phyloP scores from a whole-genome alignment of 2,888 invertebrate species.

The Sabatieria punctata region DNA sequence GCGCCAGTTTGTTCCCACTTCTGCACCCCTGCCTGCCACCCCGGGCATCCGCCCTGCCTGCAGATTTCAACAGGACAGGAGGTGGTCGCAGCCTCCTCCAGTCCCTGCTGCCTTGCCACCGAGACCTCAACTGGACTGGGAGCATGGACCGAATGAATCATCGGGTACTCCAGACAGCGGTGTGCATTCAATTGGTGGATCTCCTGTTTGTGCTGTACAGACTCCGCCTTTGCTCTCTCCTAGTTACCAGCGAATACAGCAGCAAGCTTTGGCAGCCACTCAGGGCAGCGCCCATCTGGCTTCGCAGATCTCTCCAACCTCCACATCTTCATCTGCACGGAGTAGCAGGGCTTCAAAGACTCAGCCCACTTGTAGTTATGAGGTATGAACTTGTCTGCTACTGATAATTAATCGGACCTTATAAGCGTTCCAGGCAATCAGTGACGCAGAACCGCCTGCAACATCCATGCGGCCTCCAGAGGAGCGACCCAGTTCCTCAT shows the following conservation, averaged over 20 bases:
- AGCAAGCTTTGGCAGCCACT: not conserved
- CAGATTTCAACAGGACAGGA: too few relatives aligned
- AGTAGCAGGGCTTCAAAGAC: not conserved
- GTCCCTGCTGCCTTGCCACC: too few relatives aligned
- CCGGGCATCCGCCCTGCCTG: too few relatives aligned
- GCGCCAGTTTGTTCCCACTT: too few relatives aligned
- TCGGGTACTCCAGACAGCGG: conserved; percentile 27
- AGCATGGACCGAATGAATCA: conserved; percentile 8
- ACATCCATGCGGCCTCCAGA: too few relatives aligned
- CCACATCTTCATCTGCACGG: not conserved
- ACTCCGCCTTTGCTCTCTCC: not conserved
- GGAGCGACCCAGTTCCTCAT: too few relatives aligned
- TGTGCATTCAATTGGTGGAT: conserved; percentile 24
- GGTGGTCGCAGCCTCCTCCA: too few relatives aligned
- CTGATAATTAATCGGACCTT: too few relatives aligned
- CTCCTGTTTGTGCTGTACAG: conserved; percentile 9
- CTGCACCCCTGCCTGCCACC: too few relatives aligned
- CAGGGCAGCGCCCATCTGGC: not conserved
- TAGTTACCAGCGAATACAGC: not conserved
- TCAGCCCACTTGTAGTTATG: not conserved
- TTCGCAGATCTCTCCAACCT: not conserved
- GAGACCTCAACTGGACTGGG: not conserved
- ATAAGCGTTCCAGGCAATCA: too few relatives aligned
- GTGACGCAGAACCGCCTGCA: not conserved
- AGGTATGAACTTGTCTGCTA: too few relatives aligned